phyloP scores from a whole-genome alignment of 2,797 vertebrate species.

The Microctenopoma stevenorrisi region DNA sequence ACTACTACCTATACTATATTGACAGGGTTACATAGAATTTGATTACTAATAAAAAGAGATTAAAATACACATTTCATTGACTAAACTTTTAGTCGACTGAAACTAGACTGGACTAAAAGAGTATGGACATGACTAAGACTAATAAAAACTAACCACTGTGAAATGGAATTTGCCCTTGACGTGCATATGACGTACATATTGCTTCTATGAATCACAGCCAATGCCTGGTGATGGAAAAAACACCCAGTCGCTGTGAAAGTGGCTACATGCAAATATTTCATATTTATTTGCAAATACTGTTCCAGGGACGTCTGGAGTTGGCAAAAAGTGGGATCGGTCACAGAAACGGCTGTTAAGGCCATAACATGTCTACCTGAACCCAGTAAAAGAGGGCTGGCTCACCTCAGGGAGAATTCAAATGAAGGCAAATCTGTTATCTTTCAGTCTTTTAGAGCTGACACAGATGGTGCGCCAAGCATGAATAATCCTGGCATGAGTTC shows the following conservation, averaged over 20 bases:
- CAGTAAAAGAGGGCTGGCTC: conserved; percentile 21
- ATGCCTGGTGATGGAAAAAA: conserved; percentile 22
- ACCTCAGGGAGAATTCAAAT: conserved; percentile 27
- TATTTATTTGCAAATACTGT: conserved; percentile 46
- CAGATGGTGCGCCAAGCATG: conserved; percentile 54
- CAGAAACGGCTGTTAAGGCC: conserved; percentile 22
- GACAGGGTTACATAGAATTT: no score
- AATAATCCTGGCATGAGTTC: conserved; percentile 50
- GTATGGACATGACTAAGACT: no score
- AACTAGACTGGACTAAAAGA: no score
- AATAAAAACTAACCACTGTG: no score
- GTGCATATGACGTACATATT: conserved; percentile 3
- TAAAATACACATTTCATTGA: no score
- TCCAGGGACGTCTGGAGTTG: conserved; percentile 20
- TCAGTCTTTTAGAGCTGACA: conserved; percentile 54
- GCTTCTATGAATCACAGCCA: conserved; percentile 10
- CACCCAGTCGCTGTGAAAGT: conserved; percentile 24
- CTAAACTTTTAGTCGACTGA: no score
- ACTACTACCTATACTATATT: no score
- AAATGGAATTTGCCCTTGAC: no score
- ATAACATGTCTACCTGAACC: conserved; percentile 33
- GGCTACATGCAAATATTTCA: conserved; percentile 20
- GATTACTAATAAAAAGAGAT: no score
- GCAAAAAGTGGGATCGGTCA: conserved; percentile 20
- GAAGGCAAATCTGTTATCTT: conserved; percentile 52